These are phyloP conservation scores for Porites lobata DNA, from an alignment of 92 coral and sea anemone species.

Conservation along the genomic window DNA sequence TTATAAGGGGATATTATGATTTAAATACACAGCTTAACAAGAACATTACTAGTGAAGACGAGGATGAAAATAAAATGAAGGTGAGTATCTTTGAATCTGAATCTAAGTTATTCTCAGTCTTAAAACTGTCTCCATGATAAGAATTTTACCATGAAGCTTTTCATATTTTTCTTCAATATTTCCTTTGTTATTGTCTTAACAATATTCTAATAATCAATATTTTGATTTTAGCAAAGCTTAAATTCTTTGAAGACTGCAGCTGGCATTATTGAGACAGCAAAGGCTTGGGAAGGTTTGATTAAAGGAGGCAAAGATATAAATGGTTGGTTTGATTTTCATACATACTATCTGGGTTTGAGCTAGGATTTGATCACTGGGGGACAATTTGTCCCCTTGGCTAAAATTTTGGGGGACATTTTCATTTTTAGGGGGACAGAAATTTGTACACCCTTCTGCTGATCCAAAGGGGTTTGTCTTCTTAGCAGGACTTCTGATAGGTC, in stretches of 20 bases:
- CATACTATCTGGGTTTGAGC: too few relatives aligned
- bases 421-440: too few relatives aligned
- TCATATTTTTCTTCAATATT: too few relatives aligned
- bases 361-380: too few relatives aligned
- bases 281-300: slow-evolving; percentile 74
- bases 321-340: slow-evolving; percentile 46
- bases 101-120: too few relatives aligned
- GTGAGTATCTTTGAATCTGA: slow-evolving; percentile 38
- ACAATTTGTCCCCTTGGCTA: too few relatives aligned
- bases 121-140: too few relatives aligned
- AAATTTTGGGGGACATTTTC: too few relatives aligned
- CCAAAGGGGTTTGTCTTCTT: too few relatives aligned
- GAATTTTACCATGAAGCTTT: too few relatives aligned
- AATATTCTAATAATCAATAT: neutral
- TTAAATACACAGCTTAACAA: slow-evolving; percentile 49
- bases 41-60: slow-evolving; percentile 63
- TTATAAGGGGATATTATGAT: neutral
- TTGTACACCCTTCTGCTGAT: too few relatives aligned
- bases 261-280: slow-evolving; percentile 87
- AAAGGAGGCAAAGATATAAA: slow-evolving; percentile 75
- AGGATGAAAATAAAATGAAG: slow-evolving; percentile 94
- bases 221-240: slow-evolving; percentile 74
- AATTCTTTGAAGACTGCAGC: slow-evolving; percentile 88
- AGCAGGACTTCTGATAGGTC: too few relatives aligned
- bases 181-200: neutral